phyloP scores from a whole-genome alignment of 2,113 vertebrate species.

The Malurus melanocephalus region DNA sequence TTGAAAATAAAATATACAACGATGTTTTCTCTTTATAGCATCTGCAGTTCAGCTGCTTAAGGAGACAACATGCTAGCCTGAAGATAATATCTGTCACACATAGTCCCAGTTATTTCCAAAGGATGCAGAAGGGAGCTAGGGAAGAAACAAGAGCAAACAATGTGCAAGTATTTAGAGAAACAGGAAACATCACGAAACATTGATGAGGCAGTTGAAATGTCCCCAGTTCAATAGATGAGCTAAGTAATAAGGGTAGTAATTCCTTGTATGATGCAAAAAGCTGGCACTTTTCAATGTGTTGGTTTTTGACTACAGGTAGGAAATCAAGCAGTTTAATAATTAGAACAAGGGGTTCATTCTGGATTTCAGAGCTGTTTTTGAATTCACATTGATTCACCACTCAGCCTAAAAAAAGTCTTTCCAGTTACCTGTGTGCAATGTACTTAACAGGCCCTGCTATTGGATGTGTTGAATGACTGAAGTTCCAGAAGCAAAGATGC shows the following conservation, averaged over 20 bases:
- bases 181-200: neutral
- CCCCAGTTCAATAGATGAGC: neutral
- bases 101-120: neutral
- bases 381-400: neutral
- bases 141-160: neutral
- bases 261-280: neutral
- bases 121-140: neutral
- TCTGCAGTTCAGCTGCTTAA: neutral
- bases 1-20: neutral
- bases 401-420: neutral
- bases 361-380: neutral
- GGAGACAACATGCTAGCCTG: neutral
- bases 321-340: neutral
- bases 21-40: neutral
- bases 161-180: neutral
- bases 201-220: neutral
- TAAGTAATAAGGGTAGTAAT: neutral
- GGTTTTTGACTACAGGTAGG: neutral
- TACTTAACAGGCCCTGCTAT: neutral
- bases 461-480: neutral
- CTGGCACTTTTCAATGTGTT: neutral
- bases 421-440: neutral
- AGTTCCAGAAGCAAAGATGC: neutral
- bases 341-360: neutral
- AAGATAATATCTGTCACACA: neutral